A percentile compares a stretch with the other conserved stretches of the same genome.
phyloP scores from a whole-genome alignment of 2,888 invertebrate species.

The Volucella inflata region DNA sequence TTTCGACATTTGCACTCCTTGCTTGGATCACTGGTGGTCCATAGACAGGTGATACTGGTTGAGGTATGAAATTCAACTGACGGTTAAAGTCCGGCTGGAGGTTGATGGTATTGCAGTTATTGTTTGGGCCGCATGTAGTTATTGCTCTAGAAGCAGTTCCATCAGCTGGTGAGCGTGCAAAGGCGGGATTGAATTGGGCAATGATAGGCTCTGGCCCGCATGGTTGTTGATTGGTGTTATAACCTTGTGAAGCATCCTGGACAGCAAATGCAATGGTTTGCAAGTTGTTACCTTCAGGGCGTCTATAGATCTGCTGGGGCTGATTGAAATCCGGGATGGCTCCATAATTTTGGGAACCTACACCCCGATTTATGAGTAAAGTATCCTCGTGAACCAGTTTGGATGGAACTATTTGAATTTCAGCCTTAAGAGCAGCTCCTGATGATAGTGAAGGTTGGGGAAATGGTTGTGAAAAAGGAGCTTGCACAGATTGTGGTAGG shows the following conservation, averaged over 20 bases:
- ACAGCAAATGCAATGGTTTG: conserved; percentile 23
- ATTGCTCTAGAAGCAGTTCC: conserved; percentile 44
- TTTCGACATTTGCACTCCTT: neutral
- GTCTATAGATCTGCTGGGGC: neutral
- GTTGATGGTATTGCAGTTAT: conserved; percentile 36
- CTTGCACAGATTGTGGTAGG: too few relatives aligned
- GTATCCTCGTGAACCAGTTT: conserved; percentile 30
- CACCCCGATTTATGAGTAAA: neutral
- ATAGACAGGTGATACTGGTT: neutral
- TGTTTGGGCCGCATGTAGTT: conserved; percentile 56
- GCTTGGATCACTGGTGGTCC: too few relatives aligned
- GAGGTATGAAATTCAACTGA: neutral
- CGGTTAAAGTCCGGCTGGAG: conserved; percentile 50
- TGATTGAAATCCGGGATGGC: conserved; percentile 6
- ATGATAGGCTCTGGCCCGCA: conserved; percentile 54
- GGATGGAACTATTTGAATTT: conserved; percentile 6
- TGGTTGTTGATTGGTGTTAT: neutral
- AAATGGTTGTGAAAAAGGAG: neutral
- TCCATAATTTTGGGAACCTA: neutral
- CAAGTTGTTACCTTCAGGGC: neutral
- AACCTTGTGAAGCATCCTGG: conserved; percentile 1
- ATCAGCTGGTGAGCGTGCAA: conserved; percentile 28
- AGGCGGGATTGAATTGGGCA: conserved; percentile 43
- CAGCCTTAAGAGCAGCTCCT: too few relatives aligned
- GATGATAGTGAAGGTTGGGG: neutral